These are phyloP conservation scores for Hystrix cristata DNA, from an alignment of 2,113 vertebrate species.

Conservation along the genomic window DNA sequence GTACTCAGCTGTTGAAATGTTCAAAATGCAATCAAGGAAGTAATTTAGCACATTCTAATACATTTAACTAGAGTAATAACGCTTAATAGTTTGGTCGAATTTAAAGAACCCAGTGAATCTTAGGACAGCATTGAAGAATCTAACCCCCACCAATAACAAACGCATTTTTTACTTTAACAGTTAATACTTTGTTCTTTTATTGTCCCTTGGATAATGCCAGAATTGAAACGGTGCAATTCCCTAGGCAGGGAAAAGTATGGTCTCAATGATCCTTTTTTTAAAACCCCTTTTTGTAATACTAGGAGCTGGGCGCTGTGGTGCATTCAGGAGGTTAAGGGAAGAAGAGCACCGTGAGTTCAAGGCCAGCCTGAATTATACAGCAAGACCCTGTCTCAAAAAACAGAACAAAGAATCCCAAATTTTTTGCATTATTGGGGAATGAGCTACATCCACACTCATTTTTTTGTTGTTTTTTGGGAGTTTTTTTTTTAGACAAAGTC, in stretches of 20 bases:
- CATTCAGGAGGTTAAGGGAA: not conserved
- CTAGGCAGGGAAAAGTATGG: not conserved
- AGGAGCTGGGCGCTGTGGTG: not conserved
- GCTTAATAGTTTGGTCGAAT: conserved; percentile 66
- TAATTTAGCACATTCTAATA: conserved; percentile 77
- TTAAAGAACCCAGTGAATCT: conserved; percentile 67
- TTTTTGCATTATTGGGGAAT: not conserved
- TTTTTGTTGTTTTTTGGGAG: too few relatives aligned
- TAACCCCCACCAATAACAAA: not conserved
- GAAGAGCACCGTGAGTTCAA: not conserved
- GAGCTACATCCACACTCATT: not conserved
- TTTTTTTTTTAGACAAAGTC: not conserved
- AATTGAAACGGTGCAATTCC: not conserved
- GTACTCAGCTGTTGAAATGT: conserved; percentile 79
- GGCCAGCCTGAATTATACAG: not conserved
- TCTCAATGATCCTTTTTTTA: not conserved
- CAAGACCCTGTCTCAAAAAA: not conserved
- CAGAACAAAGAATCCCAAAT: not conserved
- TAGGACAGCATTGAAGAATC: conserved; percentile 30
- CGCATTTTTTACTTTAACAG: conserved; percentile 12
- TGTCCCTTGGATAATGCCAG: not conserved
- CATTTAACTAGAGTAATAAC: conserved; percentile 49
- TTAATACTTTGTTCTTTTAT: not conserved
- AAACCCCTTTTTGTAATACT: not conserved
- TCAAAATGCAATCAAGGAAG: conserved; percentile 78